Base-by-base conservation (phyloP, 1,140 invertebrate species). In the Drosophila equinoxialis region DNA sequence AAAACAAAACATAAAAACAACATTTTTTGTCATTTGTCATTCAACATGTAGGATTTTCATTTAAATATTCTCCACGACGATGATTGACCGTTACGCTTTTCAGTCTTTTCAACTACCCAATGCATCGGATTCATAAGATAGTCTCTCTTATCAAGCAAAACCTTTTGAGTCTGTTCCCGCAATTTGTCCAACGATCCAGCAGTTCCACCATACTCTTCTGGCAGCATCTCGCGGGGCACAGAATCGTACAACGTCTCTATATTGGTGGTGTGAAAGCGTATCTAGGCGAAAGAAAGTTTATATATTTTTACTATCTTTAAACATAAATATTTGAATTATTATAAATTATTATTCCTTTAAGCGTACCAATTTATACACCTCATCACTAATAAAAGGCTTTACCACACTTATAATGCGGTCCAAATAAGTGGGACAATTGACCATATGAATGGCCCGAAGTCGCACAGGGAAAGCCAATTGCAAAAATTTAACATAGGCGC, bases 391-490 rank as follows among this genome's bases (percentile, higher is more conserved):
- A 67, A 95, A 94, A 0, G 95, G 95, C 81, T 95, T 95, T 42
- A 95, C 93, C 45, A 96, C 90, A 37, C 93, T 93, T 60, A 95
- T 92, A 62, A 95, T 93, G 70, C 93, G 94, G 81, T 95, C 94
- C 65, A 95, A 93, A 90, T 95, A 95, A 1, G 94, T 91, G 0
- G 94, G 94, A 3, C 94, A 93, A 77, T 95, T 95, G 41, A 95
- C 93, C 67, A 96, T 94, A 91, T 97, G 96, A 42, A 96, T 95
- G 72, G 95, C 94, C 81, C 95, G 96, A 65, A 96, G 93, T 75
- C 95, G 93, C 42, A 95, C 94, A 0, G 96, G 96, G 78, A 96
- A 95, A 0, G 95, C 95, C 92, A 96, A 95, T 94, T 96, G 93
- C 14, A 91, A 71, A 72, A 91, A 91, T 48, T 84, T 85, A 11